Evolutionary conservation across 2,113 vertebrate genomes (phyloP).

Genomic region (Neogale vison): DNA sequence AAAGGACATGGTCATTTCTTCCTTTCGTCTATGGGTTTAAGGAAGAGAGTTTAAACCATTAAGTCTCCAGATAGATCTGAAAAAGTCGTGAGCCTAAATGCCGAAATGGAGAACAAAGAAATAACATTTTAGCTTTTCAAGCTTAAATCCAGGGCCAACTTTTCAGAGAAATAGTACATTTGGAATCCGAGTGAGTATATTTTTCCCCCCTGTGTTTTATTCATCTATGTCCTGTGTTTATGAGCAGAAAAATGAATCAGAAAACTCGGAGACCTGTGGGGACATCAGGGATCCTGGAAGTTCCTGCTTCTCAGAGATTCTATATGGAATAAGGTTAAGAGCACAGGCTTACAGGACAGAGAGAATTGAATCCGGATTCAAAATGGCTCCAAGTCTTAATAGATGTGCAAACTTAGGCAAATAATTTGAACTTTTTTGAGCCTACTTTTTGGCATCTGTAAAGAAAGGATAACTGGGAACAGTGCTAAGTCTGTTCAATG

Average conservation of each 20-base stretch:
- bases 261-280: background rate
- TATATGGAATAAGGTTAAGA: background rate
- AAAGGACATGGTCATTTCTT: background rate
- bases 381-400: constrained; percentile 8
- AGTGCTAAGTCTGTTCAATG: background rate
- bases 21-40: background rate
- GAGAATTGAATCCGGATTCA: background rate
- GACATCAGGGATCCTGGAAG: background rate
- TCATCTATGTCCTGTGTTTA: constrained; percentile 4
- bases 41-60: background rate
- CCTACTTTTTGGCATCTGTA: background rate
- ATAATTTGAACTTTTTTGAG: background rate
- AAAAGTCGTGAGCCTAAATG: background rate
- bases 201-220: background rate
- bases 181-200: background rate
- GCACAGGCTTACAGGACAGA: background rate
- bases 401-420: background rate
- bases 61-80: background rate
- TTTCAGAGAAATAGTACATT: constrained; percentile 1
- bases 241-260: constrained; percentile 45
- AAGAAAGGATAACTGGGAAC: background rate
- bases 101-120: background rate
- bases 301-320: background rate
- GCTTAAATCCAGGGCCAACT: background rate
- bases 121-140: constrained; percentile 28